Conservation (phyloP, 2,888 invertebrate genomes). For the Beris chalybata region DNA sequence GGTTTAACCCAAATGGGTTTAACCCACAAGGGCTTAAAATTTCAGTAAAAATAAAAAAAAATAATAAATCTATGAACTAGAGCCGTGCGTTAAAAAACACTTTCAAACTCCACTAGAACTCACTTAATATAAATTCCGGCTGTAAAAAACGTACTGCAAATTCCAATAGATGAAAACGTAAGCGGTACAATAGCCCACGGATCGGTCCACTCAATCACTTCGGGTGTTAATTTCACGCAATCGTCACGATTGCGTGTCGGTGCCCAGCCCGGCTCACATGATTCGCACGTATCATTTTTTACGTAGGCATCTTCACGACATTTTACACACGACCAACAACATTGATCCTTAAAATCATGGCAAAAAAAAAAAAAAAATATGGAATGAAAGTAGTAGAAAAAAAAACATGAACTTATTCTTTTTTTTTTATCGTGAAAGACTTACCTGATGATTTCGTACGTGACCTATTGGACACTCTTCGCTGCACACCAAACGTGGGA, state of each 20-base stretch:
- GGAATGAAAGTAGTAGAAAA: not conserved
- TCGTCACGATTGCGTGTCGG: conserved; percentile 58
- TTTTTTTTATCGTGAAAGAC: conserved; percentile 1
- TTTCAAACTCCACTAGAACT: conserved; percentile 44
- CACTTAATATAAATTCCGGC: conserved; percentile 65
- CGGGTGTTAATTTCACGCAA: conserved; percentile 62
- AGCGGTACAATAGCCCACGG: conserved; percentile 70
- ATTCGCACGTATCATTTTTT: conserved; percentile 63
- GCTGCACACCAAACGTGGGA: conserved; percentile 63
- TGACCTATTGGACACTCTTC: conserved; percentile 64
- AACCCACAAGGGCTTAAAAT: no score
- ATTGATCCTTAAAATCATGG: conserved; percentile 57
- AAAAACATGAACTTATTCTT: not conserved
- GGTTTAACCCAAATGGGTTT: no score
- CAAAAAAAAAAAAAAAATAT: no score
- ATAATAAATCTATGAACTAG: no score
- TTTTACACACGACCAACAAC: conserved; percentile 72
- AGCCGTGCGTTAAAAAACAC: no score
- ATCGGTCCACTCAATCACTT: conserved; percentile 64
- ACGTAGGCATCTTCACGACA: conserved; percentile 66
- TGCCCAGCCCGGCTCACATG: conserved; percentile 61
- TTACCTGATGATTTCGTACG: conserved; percentile 62
- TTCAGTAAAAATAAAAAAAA: no score
- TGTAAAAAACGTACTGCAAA: conserved; percentile 64
- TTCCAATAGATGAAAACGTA: conserved; percentile 64